Percentiles rank a stretch among this genome's conserved stretches.
Evolutionary conservation across 2,888 invertebrate genomes (phyloP).

Genomic region (Pristionchus fissidentatus): DNA sequence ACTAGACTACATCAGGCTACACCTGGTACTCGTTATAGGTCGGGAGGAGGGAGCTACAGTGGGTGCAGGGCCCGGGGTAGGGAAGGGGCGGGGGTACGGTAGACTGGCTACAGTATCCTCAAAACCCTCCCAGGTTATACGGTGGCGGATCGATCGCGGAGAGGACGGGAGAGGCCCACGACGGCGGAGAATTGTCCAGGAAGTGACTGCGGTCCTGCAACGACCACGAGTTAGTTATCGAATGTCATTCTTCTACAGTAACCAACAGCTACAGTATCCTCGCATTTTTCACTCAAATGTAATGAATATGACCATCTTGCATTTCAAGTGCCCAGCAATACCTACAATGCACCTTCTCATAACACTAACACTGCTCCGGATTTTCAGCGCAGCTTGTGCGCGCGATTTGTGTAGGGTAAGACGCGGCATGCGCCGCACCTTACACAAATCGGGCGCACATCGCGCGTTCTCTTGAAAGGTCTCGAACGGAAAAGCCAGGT

Average conservation of each 20-base stretch:
- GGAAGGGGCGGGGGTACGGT: background rate
- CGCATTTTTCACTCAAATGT: no score
- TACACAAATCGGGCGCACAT: no score
- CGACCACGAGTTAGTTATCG: background rate
- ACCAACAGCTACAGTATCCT: background rate
- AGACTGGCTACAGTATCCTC: background rate
- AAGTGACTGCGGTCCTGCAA: conserved; percentile 3
- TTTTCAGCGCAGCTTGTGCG: no score
- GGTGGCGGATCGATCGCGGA: conserved; percentile 46
- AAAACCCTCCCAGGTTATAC: conserved; percentile 39
- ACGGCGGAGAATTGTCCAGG: conserved; percentile 37
- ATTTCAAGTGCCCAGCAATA: background rate
- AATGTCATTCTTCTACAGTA: background rate
- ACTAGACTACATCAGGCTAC: background rate
- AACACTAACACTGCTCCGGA: no score
- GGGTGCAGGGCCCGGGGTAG: background rate
- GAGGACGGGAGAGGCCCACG: conserved; percentile 46
- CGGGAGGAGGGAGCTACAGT: background rate
- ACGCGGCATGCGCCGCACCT: no score
- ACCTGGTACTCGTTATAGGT: no score
- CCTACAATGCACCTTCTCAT: background rate
- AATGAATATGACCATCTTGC: background rate
- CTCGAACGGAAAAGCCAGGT: no score
- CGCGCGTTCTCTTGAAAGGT: no score
- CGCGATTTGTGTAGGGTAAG: no score